Conservation (phyloP, 2,113 vertebrate species). For the Mirza zaza region DNA sequence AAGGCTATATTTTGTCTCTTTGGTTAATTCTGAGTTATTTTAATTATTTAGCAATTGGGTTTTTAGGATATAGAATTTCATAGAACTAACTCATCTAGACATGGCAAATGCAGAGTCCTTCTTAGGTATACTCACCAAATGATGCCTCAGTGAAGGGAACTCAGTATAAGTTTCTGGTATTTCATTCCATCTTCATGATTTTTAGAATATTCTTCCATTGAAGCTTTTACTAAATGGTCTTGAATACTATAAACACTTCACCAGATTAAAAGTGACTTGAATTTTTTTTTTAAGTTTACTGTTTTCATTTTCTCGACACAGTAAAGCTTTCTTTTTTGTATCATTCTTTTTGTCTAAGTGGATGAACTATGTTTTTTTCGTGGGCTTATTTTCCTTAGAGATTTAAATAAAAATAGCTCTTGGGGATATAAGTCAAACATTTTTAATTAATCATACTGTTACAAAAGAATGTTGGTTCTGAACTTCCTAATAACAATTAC, state of each 20-base stretch:
- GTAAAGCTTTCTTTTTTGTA: background rate
- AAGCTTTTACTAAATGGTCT: background rate
- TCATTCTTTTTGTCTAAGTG: background rate
- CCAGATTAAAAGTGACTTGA: background rate
- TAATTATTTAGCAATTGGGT: background rate
- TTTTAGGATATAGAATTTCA: background rate
- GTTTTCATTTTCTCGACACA: background rate
- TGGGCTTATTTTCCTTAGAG: constrained; percentile 26
- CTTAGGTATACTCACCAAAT: background rate
- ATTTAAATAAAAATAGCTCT: constrained; percentile 30
- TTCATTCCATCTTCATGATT: background rate
- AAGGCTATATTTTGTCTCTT: background rate
- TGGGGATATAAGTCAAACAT: background rate
- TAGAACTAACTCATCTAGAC: background rate
- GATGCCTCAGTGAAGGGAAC: background rate
- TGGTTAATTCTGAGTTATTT: background rate
- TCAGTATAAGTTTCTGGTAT: background rate
- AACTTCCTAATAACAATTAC: background rate
- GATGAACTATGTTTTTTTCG: background rate
- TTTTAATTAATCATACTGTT: constrained; percentile 53
- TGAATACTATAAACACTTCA: background rate
- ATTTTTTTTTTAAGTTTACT: background rate
- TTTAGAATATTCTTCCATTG: background rate
- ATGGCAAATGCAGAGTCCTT: background rate
- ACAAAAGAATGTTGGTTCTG: constrained; percentile 31